These are phyloP conservation scores for Sorex araneus DNA, from an alignment of 2,113 vertebrate species.

Conservation along the genomic window DNA sequence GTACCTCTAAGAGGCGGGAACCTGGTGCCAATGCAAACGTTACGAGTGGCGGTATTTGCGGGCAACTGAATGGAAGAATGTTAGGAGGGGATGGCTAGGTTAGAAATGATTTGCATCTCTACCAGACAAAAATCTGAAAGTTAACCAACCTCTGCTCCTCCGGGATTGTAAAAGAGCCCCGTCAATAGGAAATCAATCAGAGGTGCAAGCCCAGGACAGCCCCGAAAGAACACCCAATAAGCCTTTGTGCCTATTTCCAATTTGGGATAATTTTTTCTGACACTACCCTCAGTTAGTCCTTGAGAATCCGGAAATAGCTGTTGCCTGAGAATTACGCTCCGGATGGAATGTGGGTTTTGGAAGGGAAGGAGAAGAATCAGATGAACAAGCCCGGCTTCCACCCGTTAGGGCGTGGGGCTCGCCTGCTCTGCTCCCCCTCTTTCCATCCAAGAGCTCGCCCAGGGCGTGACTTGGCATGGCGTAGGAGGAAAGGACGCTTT, in stretches of 20 bases:
- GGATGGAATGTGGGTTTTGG: conserved; percentile 62
- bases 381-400: neutral
- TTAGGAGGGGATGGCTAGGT: conserved; percentile 9
- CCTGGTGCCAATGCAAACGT: neutral
- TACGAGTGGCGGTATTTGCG: conserved; percentile 42
- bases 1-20: conserved; percentile 60
- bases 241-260: conserved; percentile 64
- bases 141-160: conserved; percentile 60
- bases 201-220: conserved; percentile 17
- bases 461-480: neutral
- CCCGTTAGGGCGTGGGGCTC: neutral
- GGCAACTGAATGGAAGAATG: conserved; percentile 29
- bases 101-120: conserved; percentile 69
- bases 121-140: conserved; percentile 62
- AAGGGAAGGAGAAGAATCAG: conserved; percentile 16
- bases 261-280: conserved; percentile 72
- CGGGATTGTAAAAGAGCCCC: conserved; percentile 33
- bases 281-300: conserved; percentile 69
- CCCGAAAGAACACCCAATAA: conserved; percentile 51
- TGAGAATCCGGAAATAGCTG: conserved; percentile 73
- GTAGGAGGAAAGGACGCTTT: conserved; percentile 1
- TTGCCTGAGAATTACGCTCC: conserved; percentile 72
- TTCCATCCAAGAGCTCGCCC: neutral
- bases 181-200: conserved; percentile 71
- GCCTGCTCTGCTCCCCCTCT: neutral